These are phyloP conservation scores for Gambusia yucatana DNA, from an alignment of 2,797 vertebrate genomes.

Conservation along the genomic window DNA sequence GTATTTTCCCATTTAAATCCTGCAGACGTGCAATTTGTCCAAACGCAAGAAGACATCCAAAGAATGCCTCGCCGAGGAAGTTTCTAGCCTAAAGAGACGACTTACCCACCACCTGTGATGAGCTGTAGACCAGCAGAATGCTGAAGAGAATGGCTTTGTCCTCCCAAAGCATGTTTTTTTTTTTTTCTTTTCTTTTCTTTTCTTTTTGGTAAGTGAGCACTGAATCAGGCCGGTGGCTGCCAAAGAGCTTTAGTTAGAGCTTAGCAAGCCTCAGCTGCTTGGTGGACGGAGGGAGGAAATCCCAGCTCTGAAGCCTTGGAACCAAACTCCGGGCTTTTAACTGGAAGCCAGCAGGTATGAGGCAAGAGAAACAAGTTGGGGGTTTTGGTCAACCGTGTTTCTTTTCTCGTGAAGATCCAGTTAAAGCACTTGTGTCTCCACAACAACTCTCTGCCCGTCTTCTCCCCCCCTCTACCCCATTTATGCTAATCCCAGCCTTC, in stretches of 20 bases:
- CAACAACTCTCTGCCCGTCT: conserved; percentile 2
- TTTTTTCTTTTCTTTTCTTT: too few species aligned
- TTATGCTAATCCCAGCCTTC: conserved; percentile 4
- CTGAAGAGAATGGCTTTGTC: conserved; percentile 45
- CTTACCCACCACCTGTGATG: conserved; percentile 60
- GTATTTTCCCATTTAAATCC: background rate
- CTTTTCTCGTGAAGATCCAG: conserved; percentile 17
- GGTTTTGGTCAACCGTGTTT: background rate
- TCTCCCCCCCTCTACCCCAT: background rate
- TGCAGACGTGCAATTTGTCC: background rate
- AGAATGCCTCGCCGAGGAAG: background rate
- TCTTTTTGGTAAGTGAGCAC: conserved; percentile 5
- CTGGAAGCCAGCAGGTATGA: conserved; percentile 14
- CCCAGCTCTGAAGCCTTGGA: conserved; percentile 37
- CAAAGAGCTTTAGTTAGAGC: conserved; percentile 21
- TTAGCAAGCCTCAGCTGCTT: conserved; percentile 37
- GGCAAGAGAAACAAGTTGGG: background rate
- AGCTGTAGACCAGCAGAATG: conserved; percentile 35
- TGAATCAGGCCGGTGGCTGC: conserved; percentile 12
- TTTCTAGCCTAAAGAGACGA: conserved; percentile 3
- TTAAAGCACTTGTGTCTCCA: conserved; percentile 7
- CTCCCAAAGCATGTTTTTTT: conserved; percentile 52
- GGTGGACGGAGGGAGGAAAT: conserved; percentile 44
- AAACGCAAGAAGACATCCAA: background rate
- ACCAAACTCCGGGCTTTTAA: conserved; percentile 23